Base-by-base conservation (phyloP, 2,797 vertebrate genomes). In the Pelodytes ibericus region DNA sequence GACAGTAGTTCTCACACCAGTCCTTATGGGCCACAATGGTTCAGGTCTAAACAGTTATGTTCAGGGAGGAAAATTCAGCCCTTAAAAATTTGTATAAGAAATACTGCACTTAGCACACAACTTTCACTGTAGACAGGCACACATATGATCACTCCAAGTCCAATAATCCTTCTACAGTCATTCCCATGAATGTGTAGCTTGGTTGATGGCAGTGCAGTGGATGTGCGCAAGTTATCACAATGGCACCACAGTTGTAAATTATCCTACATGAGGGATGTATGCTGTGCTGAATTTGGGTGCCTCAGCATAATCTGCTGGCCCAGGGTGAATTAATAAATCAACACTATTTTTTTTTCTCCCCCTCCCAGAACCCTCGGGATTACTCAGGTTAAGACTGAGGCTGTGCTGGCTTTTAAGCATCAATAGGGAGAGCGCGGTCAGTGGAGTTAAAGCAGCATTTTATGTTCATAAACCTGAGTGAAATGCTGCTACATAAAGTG, bases 261-360 rank as follows among this genome's bases (percentile, higher is more conserved):
- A 58, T 22, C 3, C 1, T 33, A 53, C 3, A 13, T 29, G 31
- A 77, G 29, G 26, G 39, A 44, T 71, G 20, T 59, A n/a, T 18
- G 24, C 39, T 59, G 29, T 65, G 56, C 26, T 60, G 56, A 66
- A 51, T 15, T 25, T 49, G 27, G 39, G 44, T 61, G n/a, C 44
- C 39, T 33, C 62, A 49, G 16, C 16, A n/a, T 39, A 66, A 22
- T 22, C 64, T 49, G 10, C 10, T 9, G 64, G 64, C 41, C 41
- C 41, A 39, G 51, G 36, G 61, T 72, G 51, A 72, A 77, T 27
- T 53, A 72, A 61, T 72, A 72, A 72, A 47, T 51, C 53, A 44
- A 27, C 60, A 59, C 16, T 36, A 15, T 27, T 36, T 26, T 31
- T 57, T n/a, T n/a, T n/a, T n/a, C n/a, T n/a, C n/a, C n/a, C 61